Base-by-base conservation (phyloP, 2,888 invertebrate genomes). In the Aleiodes alternator region DNA sequence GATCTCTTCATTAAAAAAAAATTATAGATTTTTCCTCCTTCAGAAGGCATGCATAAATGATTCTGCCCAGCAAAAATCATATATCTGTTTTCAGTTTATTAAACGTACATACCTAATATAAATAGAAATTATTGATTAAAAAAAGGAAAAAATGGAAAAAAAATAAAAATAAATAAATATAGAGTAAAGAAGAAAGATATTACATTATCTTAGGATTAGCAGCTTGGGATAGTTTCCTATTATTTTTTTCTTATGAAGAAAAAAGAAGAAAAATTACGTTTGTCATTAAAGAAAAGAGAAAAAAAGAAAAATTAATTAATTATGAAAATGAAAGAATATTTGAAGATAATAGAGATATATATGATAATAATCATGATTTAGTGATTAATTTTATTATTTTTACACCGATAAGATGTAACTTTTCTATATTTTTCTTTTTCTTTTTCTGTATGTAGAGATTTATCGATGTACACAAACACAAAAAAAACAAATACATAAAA, bases 191-290 rank as follows among this genome's bases (percentile, higher is more conserved):
- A 57, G 55, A 69, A 61, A 82, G 85, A 86, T 87, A 88, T 87
- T 87, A 86, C 85, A 87, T 87, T 88, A 88, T 87, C 86, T 85
- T 88, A 88, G 87, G 82, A 87, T 88, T 89, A 89, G 87, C 86
- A 85, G 88, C 88, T 89, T 89, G 88, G 86, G 82, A 86, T 85
- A 87, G 84, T 87, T 87, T 87, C 57, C 80, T 85, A 82, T 86
- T 84, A n/a, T 53, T 50, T 80, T 85, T 78, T 77, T 64, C 68
- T 59, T 61, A 55, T 51, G 50, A 57, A 56, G 48, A 59, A 69
- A 64, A 34, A 34, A 34, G 6, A 34, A 6, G n/a, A 78, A 71
- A 57, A 51, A 73, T 57, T 50, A 59, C 29, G 12, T 16, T 14
- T 16, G 23, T 48, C 9, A 9, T 7, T 23, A 23, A 23, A 23